Conservation (phyloP, 2,888 invertebrate genomes). For the Thymelicus sylvestris region DNA sequence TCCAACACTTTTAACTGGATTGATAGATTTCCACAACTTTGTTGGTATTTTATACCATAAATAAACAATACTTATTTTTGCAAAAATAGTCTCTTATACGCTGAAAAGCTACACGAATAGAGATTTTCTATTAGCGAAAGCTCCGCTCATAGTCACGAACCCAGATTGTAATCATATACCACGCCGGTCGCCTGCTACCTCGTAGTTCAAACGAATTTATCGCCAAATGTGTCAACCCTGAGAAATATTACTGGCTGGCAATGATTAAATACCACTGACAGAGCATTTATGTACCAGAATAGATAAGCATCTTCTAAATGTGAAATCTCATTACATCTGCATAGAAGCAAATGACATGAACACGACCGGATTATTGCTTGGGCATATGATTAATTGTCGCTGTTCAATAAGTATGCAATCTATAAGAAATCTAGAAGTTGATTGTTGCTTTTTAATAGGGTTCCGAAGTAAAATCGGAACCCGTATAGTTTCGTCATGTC, state of each 20-base stretch:
- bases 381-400: conserved; percentile 21
- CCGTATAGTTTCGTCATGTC: too few species aligned
- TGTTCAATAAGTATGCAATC: conserved; percentile 7
- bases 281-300: conserved; percentile 32
- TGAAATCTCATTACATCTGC: conserved; percentile 34
- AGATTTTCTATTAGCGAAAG: conserved; percentile 38
- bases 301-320: conserved; percentile 31
- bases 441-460: not conserved
- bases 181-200: conserved; percentile 15
- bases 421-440: not conserved
- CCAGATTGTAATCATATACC: conserved; percentile 32
- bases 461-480: too few species aligned
- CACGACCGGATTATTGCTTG: conserved; percentile 26
- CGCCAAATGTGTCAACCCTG: conserved; percentile 33
- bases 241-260: conserved; percentile 24
- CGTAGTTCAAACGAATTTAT: conserved; percentile 34
- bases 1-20: too few species aligned
- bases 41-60: too few species aligned
- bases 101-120: conserved; percentile 18
- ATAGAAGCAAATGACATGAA: conserved; percentile 31
- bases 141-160: conserved; percentile 33
- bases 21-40: too few species aligned
- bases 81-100: too few species aligned
- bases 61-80: too few species aligned
- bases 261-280: conserved; percentile 32